phyloP scores from a whole-genome alignment of 2,797 vertebrate genomes.

The Poecilia gillii region DNA sequence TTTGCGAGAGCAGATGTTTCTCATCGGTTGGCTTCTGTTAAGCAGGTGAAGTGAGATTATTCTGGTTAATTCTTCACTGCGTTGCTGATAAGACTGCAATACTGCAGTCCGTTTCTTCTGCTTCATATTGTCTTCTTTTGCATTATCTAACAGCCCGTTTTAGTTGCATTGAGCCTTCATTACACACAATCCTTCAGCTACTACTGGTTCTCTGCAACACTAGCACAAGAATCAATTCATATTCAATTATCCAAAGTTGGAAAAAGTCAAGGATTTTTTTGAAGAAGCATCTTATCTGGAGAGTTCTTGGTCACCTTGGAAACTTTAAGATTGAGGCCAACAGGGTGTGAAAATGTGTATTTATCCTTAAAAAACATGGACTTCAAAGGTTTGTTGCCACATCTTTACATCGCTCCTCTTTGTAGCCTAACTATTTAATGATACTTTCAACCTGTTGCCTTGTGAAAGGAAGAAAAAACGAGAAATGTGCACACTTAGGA shows the following conservation, averaged over 20 bases:
- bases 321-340: conserved; percentile 7
- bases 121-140: conserved; percentile 29
- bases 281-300: neutral
- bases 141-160: conserved; percentile 29
- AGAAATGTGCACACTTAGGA: conserved; percentile 20
- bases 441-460: conserved; percentile 45
- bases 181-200: neutral
- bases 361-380: conserved; percentile 33
- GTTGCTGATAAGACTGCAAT: conserved; percentile 27
- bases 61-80: conserved; percentile 46
- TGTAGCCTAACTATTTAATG: conserved; percentile 12
- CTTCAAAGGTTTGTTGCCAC: conserved; percentile 21
- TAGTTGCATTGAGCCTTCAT: neutral
- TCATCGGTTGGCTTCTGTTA: neutral
- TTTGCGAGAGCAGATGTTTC: neutral
- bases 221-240: conserved; percentile 8
- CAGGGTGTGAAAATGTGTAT: conserved; percentile 22
- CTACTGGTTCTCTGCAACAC: conserved; percentile 6
- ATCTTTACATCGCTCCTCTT: conserved; percentile 7
- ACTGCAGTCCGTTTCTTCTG: neutral
- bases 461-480: conserved; percentile 17
- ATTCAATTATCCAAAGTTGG: neutral
- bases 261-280: neutral
- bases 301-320: neutral
- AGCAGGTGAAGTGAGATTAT: conserved; percentile 28